These are phyloP conservation scores for Nomada fucata DNA, from an alignment of 2,888 invertebrate species.

Conservation along the genomic window DNA sequence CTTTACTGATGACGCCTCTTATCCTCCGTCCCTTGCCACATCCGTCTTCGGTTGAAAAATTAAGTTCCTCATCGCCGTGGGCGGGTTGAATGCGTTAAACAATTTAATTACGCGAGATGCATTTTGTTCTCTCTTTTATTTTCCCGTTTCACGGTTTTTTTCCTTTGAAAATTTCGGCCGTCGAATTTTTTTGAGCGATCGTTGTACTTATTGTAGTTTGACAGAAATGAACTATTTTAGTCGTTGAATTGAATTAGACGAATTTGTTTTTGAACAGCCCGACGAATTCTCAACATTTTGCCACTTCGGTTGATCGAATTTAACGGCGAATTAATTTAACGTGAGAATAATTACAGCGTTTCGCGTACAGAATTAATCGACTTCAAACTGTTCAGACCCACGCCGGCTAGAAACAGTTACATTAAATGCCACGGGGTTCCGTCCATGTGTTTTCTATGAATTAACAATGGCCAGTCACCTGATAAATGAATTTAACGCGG, in stretches of 20 bases:
- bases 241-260: neutral
- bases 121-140: too few species aligned
- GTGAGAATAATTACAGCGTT: slow-evolving; percentile 15
- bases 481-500: slow-evolving; percentile 20
- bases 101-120: neutral
- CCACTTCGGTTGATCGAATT: neutral
- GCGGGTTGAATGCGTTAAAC: neutral
- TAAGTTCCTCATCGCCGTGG: neutral
- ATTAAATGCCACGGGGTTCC: slow-evolving; percentile 16
- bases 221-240: too few species aligned
- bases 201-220: too few species aligned
- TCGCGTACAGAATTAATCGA: slow-evolving; percentile 11
- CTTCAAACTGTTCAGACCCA: neutral
- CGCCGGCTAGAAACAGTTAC: neutral
- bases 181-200: too few species aligned
- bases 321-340: slow-evolving; percentile 22
- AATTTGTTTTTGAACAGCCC: neutral
- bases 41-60: neutral
- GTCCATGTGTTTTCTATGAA: slow-evolving; percentile 25
- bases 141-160: too few species aligned
- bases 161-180: too few species aligned
- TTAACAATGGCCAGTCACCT: slow-evolving; percentile 11
- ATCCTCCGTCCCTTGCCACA: neutral
- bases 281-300: neutral
- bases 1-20: slow-evolving; percentile 18